A percentile compares a stretch with the other conserved stretches of the same genome.
Evolutionary conservation across 2,888 invertebrate genomes (phyloP).

Genomic region (Clunio marinus): DNA sequence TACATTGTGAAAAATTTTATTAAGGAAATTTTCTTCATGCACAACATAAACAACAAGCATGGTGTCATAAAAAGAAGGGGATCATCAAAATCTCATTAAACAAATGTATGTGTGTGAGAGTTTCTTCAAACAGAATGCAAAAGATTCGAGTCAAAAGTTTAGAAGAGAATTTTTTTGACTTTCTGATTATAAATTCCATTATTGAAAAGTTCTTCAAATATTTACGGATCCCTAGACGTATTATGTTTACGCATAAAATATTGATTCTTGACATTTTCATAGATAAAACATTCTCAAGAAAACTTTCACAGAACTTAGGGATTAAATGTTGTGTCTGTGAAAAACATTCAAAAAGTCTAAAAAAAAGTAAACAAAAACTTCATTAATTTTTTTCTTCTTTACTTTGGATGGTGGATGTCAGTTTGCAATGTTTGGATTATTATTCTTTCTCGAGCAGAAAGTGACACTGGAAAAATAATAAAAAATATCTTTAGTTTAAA

Average conservation of each 20-base stretch:
- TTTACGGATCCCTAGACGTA: slow-evolving; percentile 31
- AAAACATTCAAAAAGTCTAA: neutral
- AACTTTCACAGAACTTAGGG: neutral
- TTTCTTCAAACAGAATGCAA: neutral
- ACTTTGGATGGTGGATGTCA: too few species aligned
- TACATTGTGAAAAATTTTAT: slow-evolving; percentile 17
- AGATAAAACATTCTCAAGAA: neutral
- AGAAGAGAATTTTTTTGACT: neutral
- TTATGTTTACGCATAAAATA: slow-evolving; percentile 27
- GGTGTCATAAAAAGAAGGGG: slow-evolving; percentile 24
- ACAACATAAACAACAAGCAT: neutral
- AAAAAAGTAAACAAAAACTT: neutral
- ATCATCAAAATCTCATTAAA: slow-evolving; percentile 38
- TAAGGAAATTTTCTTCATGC: neutral
- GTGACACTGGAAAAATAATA: too few species aligned
- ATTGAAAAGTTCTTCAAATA: slow-evolving; percentile 29
- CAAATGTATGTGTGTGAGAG: slow-evolving; percentile 12
- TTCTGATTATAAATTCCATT: slow-evolving; percentile 36
- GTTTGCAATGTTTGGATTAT: too few species aligned
- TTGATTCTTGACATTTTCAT: slow-evolving; percentile 13
- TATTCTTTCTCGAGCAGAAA: too few species aligned
- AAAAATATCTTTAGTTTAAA: too few species aligned
- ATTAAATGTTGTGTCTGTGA: too few species aligned
- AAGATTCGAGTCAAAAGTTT: too few species aligned
- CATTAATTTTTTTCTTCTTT: slow-evolving; percentile 4